Base-by-base conservation (phyloP, 2,888 invertebrate species). In the Pseudoips prasinana region DNA sequence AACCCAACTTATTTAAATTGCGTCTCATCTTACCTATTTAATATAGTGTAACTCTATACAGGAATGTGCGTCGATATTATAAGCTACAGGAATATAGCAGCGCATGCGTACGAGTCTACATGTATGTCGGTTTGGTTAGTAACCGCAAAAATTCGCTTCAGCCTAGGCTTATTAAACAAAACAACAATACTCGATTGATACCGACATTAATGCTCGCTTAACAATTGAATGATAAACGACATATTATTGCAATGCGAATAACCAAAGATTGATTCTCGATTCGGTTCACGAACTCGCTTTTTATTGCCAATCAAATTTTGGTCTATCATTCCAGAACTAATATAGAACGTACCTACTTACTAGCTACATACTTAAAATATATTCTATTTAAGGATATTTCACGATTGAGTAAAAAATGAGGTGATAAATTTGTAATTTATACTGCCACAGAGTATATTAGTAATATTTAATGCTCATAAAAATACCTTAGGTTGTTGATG, bases 221-320 rank as follows among this genome's bases (percentile, higher is more conserved):
- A 61, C 72, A 78, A 84, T 85, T 80, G 81, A 66, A 81, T 80
- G 83, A 85, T 70, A 71, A 69, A 84, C 75, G 79, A 63, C 64
- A 64, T 60, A 65, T 48, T 55, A 58, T 73, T 70, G 68, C 72
- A 67, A 68, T 68, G 68, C 58, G 44, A 60, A 61, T 58, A 60
- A 68, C 53, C 42, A 44, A 51, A 58, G 56, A 66, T 64, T 60
- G 64, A 70, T 63, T 57, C 52, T 58, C 62, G 58, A 69, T 68
- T 65, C 62, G 65, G 71, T 73, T 62, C 58, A 58, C 60, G 53
- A 59, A 60, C 66, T 58, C 48, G 51, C 57, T 54, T 67, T 71
- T 73, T 71, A 74, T 73, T 69, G 42, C 45, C 64, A 58, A 56
- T 64, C 54, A 64, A 69, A 52, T 48, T 53, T 55, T 20, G 3